Evolutionary conservation across 2,888 invertebrate species (phyloP), one percentile per base, ranked within the genome.

Genomic region (Philonicus albiceps): DNA sequence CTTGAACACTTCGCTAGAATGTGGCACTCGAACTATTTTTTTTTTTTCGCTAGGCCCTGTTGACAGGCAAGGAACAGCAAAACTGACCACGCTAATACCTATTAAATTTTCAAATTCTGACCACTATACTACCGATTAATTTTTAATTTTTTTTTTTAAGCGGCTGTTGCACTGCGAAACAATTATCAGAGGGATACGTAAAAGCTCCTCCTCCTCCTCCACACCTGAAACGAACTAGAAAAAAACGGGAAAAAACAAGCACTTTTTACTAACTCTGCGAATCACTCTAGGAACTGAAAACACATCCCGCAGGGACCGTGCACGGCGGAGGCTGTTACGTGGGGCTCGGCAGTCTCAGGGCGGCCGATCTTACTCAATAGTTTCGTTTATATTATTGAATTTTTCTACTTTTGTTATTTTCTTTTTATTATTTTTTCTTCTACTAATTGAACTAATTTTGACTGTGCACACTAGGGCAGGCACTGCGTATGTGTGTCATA

Each of bases 401-500:
- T 86, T 76, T 76, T 86, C 86, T 86, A 55, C 76, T 75, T 73
- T 49, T 85, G 13, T 85, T 75, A 49, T 49, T 49, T 49, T 16
- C 40, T 74, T 43, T 16, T 53, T 80, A 16, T 30, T 73, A 72
- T 73, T 84, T 40, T 74, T 72, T 84, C 40, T 30, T 49, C 27
- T 64, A 72, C 86, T 86, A 86, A 86, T 86, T 86, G 86, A 86
- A 86, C 86, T 80, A 86, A 86, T 86, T 86, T 86, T 85, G 75
- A 85, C 75, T 74, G 40, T 75, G 75, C 85, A 85, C 85, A 85
- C 85, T 84, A 37, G 43, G 64, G 73, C 40, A 81, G 84, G 13
- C n/a, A 16, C 22, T 83, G 27, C 40, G 83, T 40, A 19, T 72
- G 64, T 83, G 83, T 64, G 72, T 53, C 37, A 64, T 37, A 72